These are phyloP conservation scores for Psilopsiagon aurifrons DNA, from an alignment of 2,113 vertebrate species.

Conservation along the genomic window DNA sequence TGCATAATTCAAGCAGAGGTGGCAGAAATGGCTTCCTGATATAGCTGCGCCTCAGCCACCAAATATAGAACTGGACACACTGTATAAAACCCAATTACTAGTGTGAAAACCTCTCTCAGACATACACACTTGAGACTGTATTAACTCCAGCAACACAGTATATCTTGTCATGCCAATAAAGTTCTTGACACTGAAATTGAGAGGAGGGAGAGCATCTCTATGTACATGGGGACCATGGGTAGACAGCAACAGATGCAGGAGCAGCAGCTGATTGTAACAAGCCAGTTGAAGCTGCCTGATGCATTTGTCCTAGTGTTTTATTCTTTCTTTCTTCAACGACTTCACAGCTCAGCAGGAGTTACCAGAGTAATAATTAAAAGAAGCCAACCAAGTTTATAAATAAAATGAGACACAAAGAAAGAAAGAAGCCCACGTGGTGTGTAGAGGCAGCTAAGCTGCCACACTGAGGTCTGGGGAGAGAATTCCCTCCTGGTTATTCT, in stretches of 20 bases:
- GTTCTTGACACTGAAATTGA: constrained; percentile 53
- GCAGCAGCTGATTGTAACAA: not conserved
- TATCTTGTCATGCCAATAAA: constrained; percentile 66
- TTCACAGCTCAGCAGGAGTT: constrained; percentile 33
- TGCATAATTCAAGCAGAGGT: constrained; percentile 51
- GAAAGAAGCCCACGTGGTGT: not conserved
- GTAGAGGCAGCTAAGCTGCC: not conserved
- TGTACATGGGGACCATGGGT: not conserved
- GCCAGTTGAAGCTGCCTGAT: constrained; percentile 34
- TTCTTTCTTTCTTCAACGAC: not conserved
- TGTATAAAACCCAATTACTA: constrained; percentile 68
- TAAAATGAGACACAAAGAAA: constrained; percentile 7
- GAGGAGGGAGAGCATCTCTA: constrained; percentile 20
- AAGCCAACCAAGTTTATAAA: constrained; percentile 34
- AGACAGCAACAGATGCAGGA: not conserved
- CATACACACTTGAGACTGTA: constrained; percentile 61
- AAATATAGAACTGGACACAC: constrained; percentile 65
- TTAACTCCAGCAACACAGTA: constrained; percentile 62
- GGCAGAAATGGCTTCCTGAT: constrained; percentile 55
- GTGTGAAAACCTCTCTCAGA: constrained; percentile 63
- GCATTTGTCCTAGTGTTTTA: not conserved
- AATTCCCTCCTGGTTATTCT: not conserved
- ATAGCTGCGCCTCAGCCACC: constrained; percentile 40
- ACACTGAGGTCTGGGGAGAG: not conserved
- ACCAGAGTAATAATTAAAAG: constrained; percentile 39